Evolutionary conservation across 2,113 vertebrate species (phyloP), one percentile per base, ranked within the genome.

Genomic region (Cephalopterus ornatus): DNA sequence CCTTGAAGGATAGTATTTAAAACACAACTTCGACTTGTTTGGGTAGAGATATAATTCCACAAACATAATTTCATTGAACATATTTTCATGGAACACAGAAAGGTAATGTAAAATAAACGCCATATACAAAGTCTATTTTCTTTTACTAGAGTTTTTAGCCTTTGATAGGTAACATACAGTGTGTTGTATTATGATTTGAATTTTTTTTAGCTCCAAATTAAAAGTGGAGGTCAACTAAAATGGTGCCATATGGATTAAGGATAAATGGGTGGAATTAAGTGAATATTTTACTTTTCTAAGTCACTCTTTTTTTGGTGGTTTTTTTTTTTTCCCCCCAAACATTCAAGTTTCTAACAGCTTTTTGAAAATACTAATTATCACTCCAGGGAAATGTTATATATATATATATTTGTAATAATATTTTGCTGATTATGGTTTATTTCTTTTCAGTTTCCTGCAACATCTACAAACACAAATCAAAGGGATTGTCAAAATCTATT

Each of bases 131-230:
- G 75, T 88, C 75, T 89, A 41, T 93, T 73, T 95, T 96, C 77
- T 96, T 97, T 95, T 65, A 55, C 92, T 88, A 77, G 76, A 63
- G 77, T 88, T 90, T 85, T 82, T 85, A 96, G 58, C 68, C 68
- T 93, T 95, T 96, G 79, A 61, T 96, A 87, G 24, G 9, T 81
- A 86, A 77, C 35, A 15, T 93, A 27, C 27, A 70, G 23, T 8
- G 3, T 59, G 65, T 83, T 79, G 62, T 76, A 72, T 14, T 96
- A 47, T 67, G 56, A 58, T 79, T 61, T 89, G 62, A 78, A 62
- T 88, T 92, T 72, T 72, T 65, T 84, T 59, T 53, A 92, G 49
- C 41, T 62, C 70, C 83, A 0, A 39, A 20, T 75, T 41, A 52
- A 46, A 62, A 55, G 39, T 63, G 35, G 72, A 71, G 63, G 47